Percentiles rank a stretch among this genome's conserved stretches.
Conservation (phyloP, 2,113 vertebrate species). For the Pleuronectes platessa region DNA sequence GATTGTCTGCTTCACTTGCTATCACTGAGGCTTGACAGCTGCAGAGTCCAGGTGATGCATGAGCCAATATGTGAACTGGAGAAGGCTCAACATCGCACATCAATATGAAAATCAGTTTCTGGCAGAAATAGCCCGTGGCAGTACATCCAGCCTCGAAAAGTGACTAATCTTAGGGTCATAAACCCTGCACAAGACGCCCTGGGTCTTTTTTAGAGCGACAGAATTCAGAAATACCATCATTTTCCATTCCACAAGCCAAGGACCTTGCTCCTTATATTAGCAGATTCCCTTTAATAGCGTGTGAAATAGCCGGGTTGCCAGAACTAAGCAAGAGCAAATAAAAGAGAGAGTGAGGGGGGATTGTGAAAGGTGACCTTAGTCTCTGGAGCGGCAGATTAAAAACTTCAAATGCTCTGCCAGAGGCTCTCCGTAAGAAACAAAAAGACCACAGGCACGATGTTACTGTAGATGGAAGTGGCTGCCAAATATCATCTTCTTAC, state of each 20-base stretch:
- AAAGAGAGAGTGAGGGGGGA: conserved; percentile 62
- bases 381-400: conserved; percentile 80
- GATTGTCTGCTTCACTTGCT: conserved; percentile 80
- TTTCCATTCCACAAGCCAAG: conserved; percentile 77
- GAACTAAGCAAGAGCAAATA: conserved; percentile 80
- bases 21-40: conserved; percentile 83
- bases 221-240: conserved; percentile 80
- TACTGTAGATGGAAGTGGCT: conserved; percentile 72
- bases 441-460: conserved; percentile 73
- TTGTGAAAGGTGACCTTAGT: conserved; percentile 82
- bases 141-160: conserved; percentile 80
- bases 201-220: conserved; percentile 75
- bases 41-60: conserved; percentile 84
- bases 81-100: conserved; percentile 82
- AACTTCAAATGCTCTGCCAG: conserved; percentile 79
- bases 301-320: conserved; percentile 79
- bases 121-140: conserved; percentile 79
- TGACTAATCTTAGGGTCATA: conserved; percentile 86
- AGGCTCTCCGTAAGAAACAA: conserved; percentile 75
- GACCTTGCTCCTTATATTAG: conserved; percentile 74
- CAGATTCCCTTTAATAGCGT: conserved; percentile 81
- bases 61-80: conserved; percentile 84
- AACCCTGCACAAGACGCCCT: conserved; percentile 77
- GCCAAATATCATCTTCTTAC: conserved; percentile 76
- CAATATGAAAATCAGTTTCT: conserved; percentile 87